Evolutionary conservation across 2,888 invertebrate genomes (phyloP), one percentile per base, ranked within the genome.

Genomic region (Agrypnus murinus): DNA sequence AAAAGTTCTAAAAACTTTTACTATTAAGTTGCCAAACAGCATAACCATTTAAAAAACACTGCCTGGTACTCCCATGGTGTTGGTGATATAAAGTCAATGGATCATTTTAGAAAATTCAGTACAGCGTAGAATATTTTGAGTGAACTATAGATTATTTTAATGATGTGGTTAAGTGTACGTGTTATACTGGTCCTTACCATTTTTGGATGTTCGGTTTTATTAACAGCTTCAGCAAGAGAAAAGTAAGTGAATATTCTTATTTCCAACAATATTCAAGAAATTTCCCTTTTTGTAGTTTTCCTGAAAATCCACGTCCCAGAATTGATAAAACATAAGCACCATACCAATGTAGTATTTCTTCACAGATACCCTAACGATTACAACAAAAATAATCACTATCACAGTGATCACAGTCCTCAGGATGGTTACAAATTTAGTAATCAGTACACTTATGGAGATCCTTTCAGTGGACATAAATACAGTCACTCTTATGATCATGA

Each of bases 291-390:
- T n/a, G n/a, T n/a, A n/a, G n/a, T n/a, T n/a, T n/a, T n/a, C n/a
- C 85, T 90, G 71, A 89, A 86, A 81, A 82, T 90, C 57, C 86
- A 89, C 79, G 86, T 90, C 7, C 90, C 90, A 14, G 88, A 90
- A 80, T 86, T 90, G 59, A 87, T 89, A 72, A 89, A 90, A 48
- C 89, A 90, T 72, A 87, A 89, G 55, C 86, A 87, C 71, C 90
- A 90, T 77, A 90, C 89, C 6, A 89, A 89, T 79, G 88, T 89
- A 62, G 86, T 90, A 48, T 89, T 88, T 10, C 86, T 90, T 53
- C 90, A 90, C 75, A 87, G 89, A 69, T 88, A 50, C 2, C 50
- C 25, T 31, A 5, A 50, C 2, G n/a, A 25, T 25, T 3, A 25
- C 3, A 25, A 25, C 5, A 25, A 25, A 25, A 2, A 25, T 25